phyloP scores from a whole-genome alignment of 2,888 invertebrate species.

The Leptinotarsa peninsularis region DNA sequence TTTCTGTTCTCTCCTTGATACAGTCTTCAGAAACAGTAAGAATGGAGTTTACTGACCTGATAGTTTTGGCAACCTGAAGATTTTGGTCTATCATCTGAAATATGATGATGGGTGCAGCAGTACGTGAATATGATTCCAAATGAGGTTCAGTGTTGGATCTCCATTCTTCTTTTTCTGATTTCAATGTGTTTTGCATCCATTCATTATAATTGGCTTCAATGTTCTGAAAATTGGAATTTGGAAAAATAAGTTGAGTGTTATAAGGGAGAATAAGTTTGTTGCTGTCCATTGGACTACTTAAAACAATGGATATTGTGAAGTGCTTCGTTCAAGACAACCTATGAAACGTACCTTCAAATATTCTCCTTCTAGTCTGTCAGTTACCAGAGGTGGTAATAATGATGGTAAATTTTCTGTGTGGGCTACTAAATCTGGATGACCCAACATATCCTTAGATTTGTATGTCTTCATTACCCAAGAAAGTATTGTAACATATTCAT shows the following conservation, averaged over 20 bases:
- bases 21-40: not conserved
- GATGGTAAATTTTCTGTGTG: slow-evolving; percentile 74
- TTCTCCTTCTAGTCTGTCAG: slow-evolving; percentile 83
- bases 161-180: slow-evolving; percentile 95
- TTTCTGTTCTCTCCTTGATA: too few species aligned
- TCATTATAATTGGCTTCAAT: slow-evolving; percentile 92
- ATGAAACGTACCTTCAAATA: slow-evolving; percentile 74
- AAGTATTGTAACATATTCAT: slow-evolving; percentile 94
- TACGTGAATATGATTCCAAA: slow-evolving; percentile 86
- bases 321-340: not conserved
- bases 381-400: slow-evolving; percentile 78
- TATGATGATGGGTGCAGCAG: slow-evolving; percentile 94
- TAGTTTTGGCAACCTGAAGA: slow-evolving; percentile 77
- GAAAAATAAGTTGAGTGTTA: slow-evolving; percentile 11
- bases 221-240: slow-evolving; percentile 67
- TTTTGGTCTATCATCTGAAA: slow-evolving; percentile 99
- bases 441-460: slow-evolving; percentile 87
- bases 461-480: slow-evolving; percentile 95
- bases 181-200: slow-evolving; percentile 95
- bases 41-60: slow-evolving; percentile 55
- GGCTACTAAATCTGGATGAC: slow-evolving; percentile 79
- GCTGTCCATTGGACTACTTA: not conserved
- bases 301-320: too few species aligned
- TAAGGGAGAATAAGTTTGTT: not conserved
- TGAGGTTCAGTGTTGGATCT: slow-evolving; percentile 83